Evolutionary conservation across 1,140 invertebrate species (phyloP).

Genomic region (Prorops nasuta): DNA sequence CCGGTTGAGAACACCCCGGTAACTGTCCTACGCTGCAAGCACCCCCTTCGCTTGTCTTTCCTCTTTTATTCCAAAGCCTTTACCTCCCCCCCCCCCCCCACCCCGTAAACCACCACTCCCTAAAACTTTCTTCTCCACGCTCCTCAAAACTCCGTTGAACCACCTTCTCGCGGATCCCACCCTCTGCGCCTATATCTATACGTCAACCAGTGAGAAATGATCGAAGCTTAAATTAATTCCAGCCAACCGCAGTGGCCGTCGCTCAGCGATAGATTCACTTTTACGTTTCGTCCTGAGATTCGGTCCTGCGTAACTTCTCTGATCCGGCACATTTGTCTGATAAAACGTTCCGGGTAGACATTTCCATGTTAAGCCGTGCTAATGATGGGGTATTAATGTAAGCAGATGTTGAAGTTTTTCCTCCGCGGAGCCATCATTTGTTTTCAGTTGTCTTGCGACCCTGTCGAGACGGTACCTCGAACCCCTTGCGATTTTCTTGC

Average conservation of each 20-base stretch:
- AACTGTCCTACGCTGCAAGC: neutral
- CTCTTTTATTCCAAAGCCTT: neutral
- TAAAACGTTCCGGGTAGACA: constrained; percentile 8
- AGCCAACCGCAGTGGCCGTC: too few species aligned
- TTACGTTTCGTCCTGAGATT: constrained; percentile 2
- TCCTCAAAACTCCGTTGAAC: neutral
- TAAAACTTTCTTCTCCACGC: neutral
- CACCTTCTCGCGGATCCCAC: too few species aligned
- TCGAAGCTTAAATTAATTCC: too few species aligned
- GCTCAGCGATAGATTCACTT: constrained; percentile 18
- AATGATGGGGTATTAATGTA: constrained; percentile 30
- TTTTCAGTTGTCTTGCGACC: constrained; percentile 11
- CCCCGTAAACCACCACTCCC: neutral
- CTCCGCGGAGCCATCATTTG: constrained; percentile 11
- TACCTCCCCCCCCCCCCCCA: neutral
- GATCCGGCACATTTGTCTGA: constrained; percentile 16
- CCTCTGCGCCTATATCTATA: too few species aligned
- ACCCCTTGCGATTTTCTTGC: constrained; percentile 19
- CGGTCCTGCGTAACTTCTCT: too few species aligned
- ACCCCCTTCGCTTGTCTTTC: neutral
- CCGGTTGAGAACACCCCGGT: constrained; percentile 8
- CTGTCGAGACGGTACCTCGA: too few species aligned
- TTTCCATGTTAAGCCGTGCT: constrained; percentile 15
- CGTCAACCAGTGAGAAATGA: too few species aligned
- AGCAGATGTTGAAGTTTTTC: constrained; percentile 30